phyloP scores from a whole-genome alignment of 2,113 vertebrate species.

The Crotalus helleri region DNA sequence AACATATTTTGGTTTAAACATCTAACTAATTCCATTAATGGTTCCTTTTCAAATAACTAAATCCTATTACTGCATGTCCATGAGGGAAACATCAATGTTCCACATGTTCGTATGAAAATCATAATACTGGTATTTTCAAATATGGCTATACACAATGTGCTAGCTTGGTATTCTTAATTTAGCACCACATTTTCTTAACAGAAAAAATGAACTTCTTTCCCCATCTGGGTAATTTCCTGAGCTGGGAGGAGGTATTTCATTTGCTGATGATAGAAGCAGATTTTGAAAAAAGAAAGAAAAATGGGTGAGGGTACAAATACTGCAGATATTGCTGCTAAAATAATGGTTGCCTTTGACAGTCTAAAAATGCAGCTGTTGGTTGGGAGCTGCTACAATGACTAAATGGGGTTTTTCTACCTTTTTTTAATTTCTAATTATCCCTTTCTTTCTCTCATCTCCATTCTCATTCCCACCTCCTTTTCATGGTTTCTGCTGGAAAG shows the following conservation, averaged over 20 bases:
- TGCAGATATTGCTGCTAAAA: neutral
- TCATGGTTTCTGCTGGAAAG: neutral
- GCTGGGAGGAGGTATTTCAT: neutral
- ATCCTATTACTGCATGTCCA: neutral
- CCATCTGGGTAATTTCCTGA: neutral
- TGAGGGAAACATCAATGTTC: neutral
- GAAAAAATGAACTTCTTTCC: neutral
- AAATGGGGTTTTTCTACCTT: neutral
- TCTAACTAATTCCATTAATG: neutral
- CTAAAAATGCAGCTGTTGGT: neutral
- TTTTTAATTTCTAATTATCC: neutral
- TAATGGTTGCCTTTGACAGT: neutral
- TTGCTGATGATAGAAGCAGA: neutral
- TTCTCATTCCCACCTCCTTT: neutral
- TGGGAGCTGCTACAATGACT: neutral
- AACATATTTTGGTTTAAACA: neutral
- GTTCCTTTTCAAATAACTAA: neutral
- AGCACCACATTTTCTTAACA: neutral
- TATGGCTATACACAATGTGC: neutral
- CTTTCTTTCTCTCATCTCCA: neutral
- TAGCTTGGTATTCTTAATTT: neutral
- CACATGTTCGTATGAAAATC: neutral
- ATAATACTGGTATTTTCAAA: neutral
- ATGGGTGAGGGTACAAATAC: neutral
- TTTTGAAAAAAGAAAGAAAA: neutral